Evolutionary conservation across 1,140 invertebrate species (phyloP).

Genomic region (Drosophila serrata): DNA sequence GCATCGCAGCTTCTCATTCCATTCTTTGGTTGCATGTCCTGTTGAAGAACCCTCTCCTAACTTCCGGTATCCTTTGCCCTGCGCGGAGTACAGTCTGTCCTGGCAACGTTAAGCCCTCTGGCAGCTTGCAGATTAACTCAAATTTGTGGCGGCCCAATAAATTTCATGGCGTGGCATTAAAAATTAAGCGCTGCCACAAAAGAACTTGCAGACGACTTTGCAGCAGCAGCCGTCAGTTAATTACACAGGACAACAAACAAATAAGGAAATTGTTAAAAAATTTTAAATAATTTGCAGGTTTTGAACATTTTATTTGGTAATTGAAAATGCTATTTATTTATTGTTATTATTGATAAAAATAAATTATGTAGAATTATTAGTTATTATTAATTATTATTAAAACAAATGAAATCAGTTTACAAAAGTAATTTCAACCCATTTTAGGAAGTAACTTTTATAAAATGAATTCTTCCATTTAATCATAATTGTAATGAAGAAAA

Average conservation of each 20-base stretch:
- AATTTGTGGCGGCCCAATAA: conserved; percentile 79
- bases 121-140: conserved; percentile 72
- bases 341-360: no score
- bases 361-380: no score
- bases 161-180: conserved; percentile 73
- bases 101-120: conserved; percentile 50
- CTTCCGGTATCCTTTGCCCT: conserved; percentile 3
- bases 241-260: conserved; percentile 54
- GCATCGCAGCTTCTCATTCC: conserved; percentile 2
- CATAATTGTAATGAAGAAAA: not conserved
- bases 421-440: no score
- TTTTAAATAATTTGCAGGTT: not conserved
- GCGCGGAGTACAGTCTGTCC: conserved; percentile 50
- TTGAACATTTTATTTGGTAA: not conserved
- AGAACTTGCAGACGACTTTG: conserved; percentile 64
- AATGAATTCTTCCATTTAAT: no score
- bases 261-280: not conserved
- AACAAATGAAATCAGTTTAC: no score
- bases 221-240: conserved; percentile 43
- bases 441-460: no score
- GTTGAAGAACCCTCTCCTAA: conserved; percentile 9
- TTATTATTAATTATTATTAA: no score
- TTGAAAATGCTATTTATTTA: not conserved
- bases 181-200: conserved; percentile 71
- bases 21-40: not conserved